These are phyloP conservation scores for Beris chalybata DNA, from an alignment of 2,888 invertebrate species.

Conservation along the genomic window DNA sequence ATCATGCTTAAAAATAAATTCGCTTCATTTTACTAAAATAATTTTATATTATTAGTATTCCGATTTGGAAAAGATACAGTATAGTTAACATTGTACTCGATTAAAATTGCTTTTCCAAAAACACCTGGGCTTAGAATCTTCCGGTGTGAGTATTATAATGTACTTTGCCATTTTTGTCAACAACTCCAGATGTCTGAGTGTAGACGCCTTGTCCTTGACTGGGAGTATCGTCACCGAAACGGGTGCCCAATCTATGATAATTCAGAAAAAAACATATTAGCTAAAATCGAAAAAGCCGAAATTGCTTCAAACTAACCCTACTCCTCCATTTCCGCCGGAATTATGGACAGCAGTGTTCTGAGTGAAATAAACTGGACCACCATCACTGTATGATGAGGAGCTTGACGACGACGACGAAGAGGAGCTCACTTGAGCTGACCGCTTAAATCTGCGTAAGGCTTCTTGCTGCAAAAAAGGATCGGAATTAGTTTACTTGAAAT, in stretches of 20 bases:
- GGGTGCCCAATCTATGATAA: constrained; percentile 22
- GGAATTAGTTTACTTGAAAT: not conserved
- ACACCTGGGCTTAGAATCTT: not conserved
- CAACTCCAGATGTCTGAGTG: constrained; percentile 19
- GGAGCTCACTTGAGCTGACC: constrained; percentile 10
- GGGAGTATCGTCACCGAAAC: constrained; percentile 33
- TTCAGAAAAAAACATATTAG: not conserved
- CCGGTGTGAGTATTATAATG: constrained; percentile 28
- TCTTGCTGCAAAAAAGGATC: constrained; percentile 1
- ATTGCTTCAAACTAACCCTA: not conserved
- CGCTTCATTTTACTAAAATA: too few species aligned
- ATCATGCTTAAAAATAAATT: too few species aligned
- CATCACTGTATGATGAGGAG: constrained; percentile 13
- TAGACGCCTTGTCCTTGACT: constrained; percentile 16
- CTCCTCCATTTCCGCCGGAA: constrained; percentile 7
- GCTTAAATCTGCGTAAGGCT: constrained; percentile 17
- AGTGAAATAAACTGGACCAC: constrained; percentile 26
- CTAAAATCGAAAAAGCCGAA: not conserved
- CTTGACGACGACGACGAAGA: constrained; percentile 18
- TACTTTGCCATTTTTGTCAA: constrained; percentile 29
- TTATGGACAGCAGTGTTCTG: constrained; percentile 27
- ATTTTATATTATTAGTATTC: too few species aligned
- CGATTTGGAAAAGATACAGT: too few species aligned
- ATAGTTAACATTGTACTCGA: not conserved
- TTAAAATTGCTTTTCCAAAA: not conserved